A percentile compares a stretch with the other conserved stretches of the same genome.
These are phyloP conservation scores for Elysia crispata DNA, from an alignment of 2,888 invertebrate species.

Conservation along the genomic window DNA sequence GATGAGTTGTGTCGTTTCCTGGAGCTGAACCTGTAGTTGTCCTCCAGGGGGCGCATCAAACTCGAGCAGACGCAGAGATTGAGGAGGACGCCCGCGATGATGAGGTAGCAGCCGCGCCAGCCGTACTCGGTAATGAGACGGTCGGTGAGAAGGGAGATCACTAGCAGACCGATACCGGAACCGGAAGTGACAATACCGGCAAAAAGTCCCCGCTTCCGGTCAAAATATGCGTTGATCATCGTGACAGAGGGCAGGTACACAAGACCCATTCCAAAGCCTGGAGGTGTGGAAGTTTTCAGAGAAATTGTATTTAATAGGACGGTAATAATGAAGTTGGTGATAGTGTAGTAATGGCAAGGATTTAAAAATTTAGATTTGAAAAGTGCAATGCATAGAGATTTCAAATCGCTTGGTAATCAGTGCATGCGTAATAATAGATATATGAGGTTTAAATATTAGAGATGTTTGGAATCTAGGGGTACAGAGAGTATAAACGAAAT, in stretches of 20 bases:
- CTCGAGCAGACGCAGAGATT: slow-evolving; percentile 42
- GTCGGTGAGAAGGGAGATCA: slow-evolving; percentile 30
- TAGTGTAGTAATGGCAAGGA: no score
- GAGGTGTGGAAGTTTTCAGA: background rate
- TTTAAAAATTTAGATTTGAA: no score
- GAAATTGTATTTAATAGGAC: background rate
- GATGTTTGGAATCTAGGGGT: no score
- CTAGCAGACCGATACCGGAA: slow-evolving; percentile 42
- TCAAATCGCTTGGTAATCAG: no score
- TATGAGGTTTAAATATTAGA: no score
- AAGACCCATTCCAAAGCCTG: slow-evolving; percentile 43
- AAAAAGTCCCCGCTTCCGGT: slow-evolving; percentile 41
- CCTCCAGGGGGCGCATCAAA: slow-evolving; percentile 41
- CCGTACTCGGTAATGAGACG: slow-evolving; percentile 41
- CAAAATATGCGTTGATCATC: slow-evolving; percentile 42
- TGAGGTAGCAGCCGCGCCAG: slow-evolving; percentile 46
- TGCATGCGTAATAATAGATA: no score
- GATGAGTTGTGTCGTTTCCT: no score
- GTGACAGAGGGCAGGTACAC: slow-evolving; percentile 46
- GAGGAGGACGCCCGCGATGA: slow-evolving; percentile 38
- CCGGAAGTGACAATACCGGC: slow-evolving; percentile 44
- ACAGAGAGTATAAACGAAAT: no score
- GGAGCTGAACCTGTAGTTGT: background rate
- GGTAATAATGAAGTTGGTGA: no score
- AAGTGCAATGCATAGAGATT: no score